Conservation (phyloP, 1,140 invertebrate genomes). For the Spodoptera frugiperda region DNA sequence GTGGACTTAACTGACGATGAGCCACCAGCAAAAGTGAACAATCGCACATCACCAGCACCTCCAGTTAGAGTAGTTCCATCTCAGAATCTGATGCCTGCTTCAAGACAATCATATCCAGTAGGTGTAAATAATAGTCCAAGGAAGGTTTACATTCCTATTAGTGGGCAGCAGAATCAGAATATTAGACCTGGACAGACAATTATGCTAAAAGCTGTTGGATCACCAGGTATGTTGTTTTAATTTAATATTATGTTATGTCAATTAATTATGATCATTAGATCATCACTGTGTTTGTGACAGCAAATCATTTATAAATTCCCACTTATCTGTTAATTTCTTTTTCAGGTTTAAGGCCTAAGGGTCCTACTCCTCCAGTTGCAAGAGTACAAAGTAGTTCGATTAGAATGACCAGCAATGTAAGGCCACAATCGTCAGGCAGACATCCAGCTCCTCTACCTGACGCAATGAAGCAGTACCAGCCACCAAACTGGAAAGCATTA, state of each 20-base stretch:
- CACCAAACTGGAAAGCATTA: conserved; percentile 88
- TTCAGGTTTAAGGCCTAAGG: conserved; percentile 61
- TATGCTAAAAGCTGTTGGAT: conserved; percentile 68
- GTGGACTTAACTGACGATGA: conserved; percentile 85
- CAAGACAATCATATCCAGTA: conserved; percentile 56
- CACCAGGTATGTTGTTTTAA: conserved; percentile 61
- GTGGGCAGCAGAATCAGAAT: conserved; percentile 65
- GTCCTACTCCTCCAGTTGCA: conserved; percentile 25
- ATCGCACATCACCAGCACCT: conserved; percentile 57
- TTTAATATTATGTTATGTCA: background rate
- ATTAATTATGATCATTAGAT: too few relatives aligned
- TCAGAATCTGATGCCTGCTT: conserved; percentile 68
- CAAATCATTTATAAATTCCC: background rate
- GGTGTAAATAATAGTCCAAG: conserved; percentile 62
- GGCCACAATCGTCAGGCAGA: conserved; percentile 50
- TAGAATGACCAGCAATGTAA: conserved; percentile 50
- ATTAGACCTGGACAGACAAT: conserved; percentile 70
- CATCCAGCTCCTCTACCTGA: conserved; percentile 94
- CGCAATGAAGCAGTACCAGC: conserved; percentile 82
- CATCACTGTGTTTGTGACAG: too few relatives aligned
- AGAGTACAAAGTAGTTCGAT: conserved; percentile 41
- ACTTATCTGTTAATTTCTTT: conserved; percentile 28
- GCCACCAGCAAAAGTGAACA: conserved; percentile 74
- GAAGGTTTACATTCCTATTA: conserved; percentile 82
- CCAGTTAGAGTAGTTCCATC: conserved; percentile 70